Conservation (phyloP, 2,113 vertebrate species). For the Phylloscopus whistleri region DNA sequence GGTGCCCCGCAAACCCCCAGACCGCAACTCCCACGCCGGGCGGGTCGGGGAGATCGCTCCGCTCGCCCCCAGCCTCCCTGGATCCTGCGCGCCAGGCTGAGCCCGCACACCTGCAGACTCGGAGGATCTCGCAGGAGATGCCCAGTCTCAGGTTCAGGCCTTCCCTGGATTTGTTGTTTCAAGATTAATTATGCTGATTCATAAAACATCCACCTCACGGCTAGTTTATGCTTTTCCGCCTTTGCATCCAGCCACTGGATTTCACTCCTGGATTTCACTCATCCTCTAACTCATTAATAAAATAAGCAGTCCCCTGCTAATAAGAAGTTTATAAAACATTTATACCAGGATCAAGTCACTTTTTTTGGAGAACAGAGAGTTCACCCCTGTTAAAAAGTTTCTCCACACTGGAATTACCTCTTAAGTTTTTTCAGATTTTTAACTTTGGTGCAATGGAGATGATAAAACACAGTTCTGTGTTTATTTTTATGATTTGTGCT, state of each 20-base stretch:
- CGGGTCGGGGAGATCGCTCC: fast-evolving
- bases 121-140: not conserved
- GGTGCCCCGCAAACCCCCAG: not conserved
- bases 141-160: not conserved
- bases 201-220: not conserved
- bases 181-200: slow-evolving; percentile 36
- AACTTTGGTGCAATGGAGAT: not conserved
- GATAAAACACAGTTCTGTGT: not conserved
- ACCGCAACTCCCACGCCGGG: fast-evolving
- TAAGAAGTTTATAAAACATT: not conserved
- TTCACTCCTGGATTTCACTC: not conserved
- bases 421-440: not conserved
- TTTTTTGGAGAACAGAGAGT: not conserved
- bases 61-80: fast-evolving
- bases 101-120: not conserved
- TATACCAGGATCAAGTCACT: not conserved
- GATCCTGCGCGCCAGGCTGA: fast-evolving
- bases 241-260: not conserved
- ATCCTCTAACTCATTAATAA: not conserved
- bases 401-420: not conserved
- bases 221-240: not conserved
- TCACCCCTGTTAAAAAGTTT: not conserved
- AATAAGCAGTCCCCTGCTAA: not conserved
- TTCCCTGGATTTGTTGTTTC: not conserved
- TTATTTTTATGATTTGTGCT: not conserved